Base-by-base conservation (phyloP, 2,888 invertebrate genomes). In the Hydrotaea cyrtoneurina region DNA sequence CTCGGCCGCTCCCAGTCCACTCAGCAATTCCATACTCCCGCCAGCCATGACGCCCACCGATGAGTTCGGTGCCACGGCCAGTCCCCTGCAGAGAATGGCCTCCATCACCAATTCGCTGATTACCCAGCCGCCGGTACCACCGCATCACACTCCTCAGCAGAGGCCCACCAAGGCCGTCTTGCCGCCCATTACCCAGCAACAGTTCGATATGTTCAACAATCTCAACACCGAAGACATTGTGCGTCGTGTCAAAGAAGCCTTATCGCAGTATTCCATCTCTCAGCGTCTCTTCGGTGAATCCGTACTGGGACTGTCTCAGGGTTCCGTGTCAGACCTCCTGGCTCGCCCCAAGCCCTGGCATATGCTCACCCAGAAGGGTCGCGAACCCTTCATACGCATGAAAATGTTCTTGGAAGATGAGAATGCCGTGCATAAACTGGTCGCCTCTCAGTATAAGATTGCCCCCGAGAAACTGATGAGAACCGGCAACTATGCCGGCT, bases 281-380 rank as follows among this genome's bases (percentile, higher is more conserved):
- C 99, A 99, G 93, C 95, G 99, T 87, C 94, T 99, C 71, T 99
- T 99, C 91, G 99, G 99, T 10, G 99, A 99, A 92, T 98, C 97
- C 0, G 99, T 99, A n/a, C 94, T 99, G 82, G 98, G 98, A 0
- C 93, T 98, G 75, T 98, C 98, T 0, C 98, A 98, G 92, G 99
- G 99, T 50, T 98, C 98, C 4, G 99, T 99, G 0, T 99, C 98
- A 66, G 99, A 99, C 92, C 94, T 99, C 57, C 93, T 99, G 86
- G 99, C 99, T 26, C 93, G 99, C 74, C 99, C 99, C 46, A 99
- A 99, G 92, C 98, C 99, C 0, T 99, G 99, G 99, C 98, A 98
- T 91, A 98, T 99, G 98, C 94, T 99, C 72, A 99, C 99, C 15
- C 98, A 97, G 91, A 98, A 98, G 92, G 98, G 98, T 0, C 94